phyloP scores from a whole-genome alignment of 1,140 invertebrate species.

The Hycleus cichorii region DNA sequence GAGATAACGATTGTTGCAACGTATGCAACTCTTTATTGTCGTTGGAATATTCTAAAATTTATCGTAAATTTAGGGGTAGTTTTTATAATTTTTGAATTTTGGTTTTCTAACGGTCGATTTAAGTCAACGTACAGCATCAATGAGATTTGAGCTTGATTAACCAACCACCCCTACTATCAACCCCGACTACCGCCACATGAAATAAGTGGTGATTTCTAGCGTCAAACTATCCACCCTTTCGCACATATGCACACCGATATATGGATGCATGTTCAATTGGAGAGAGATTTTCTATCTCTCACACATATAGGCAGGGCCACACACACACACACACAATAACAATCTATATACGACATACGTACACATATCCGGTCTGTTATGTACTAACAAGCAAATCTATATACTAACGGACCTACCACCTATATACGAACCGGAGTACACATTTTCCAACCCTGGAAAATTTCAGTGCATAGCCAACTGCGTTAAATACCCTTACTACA shows the following conservation, averaged over 20 bases:
- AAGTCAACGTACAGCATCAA: too few relatives aligned
- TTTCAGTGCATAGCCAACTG: slow-evolving; percentile 42
- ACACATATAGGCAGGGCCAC: slow-evolving; percentile 6
- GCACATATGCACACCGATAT: slow-evolving; percentile 3
- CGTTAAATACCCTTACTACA: slow-evolving; percentile 36
- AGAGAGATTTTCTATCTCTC: slow-evolving; percentile 16
- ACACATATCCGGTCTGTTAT: slow-evolving; percentile 19
- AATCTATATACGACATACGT: not conserved
- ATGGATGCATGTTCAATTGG: not conserved
- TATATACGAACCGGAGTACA: slow-evolving; percentile 25
- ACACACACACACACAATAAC: not conserved
- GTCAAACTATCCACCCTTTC: slow-evolving; percentile 13
- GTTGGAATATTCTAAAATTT: too few relatives aligned
- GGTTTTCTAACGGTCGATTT: too few relatives aligned
- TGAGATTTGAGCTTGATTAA: too few relatives aligned
- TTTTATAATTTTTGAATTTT: too few relatives aligned
- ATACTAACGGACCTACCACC: slow-evolving; percentile 13
- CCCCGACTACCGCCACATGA: too few relatives aligned
- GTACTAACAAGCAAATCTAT: slow-evolving; percentile 26
- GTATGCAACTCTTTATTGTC: too few relatives aligned
- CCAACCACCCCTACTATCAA: too few relatives aligned
- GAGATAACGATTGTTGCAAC: too few relatives aligned
- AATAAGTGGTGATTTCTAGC: slow-evolving; percentile 2
- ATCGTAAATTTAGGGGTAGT: too few relatives aligned
- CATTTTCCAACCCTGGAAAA: slow-evolving; percentile 32